Conservation (phyloP, 2,888 invertebrate genomes). For the Brachyptera putata region DNA sequence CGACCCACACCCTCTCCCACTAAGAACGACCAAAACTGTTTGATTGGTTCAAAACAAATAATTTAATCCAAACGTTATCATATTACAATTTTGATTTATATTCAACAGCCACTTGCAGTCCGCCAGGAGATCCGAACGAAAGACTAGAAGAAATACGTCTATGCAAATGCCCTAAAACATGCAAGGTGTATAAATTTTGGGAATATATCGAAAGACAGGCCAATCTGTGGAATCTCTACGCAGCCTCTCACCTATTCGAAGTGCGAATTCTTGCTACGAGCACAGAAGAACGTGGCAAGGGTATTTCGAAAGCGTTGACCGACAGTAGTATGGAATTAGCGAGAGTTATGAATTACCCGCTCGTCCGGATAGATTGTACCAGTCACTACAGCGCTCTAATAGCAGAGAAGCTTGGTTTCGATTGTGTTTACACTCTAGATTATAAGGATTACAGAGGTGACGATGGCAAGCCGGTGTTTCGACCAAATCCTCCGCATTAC, state of each 20-base stretch:
- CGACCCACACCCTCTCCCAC: no score
- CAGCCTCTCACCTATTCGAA: constrained; percentile 25
- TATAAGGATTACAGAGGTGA: constrained; percentile 25
- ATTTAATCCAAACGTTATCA: no score
- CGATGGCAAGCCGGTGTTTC: constrained; percentile 8
- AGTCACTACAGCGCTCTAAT: constrained; percentile 26
- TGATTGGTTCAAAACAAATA: no score
- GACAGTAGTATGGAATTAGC: constrained; percentile 14
- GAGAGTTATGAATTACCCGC: constrained; percentile 14
- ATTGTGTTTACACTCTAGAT: constrained; percentile 21
- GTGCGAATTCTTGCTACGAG: constrained; percentile 26
- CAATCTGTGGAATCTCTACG: constrained; percentile 18
- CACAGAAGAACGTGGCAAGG: constrained; percentile 19
- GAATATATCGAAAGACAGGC: constrained; percentile 25
- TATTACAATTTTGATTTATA: no score
- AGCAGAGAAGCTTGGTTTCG: constrained; percentile 22
- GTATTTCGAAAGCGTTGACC: constrained; percentile 22
- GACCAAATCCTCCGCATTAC: neutral
- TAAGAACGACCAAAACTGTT: no score
- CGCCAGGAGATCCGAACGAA: no score
- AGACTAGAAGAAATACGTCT: no score
- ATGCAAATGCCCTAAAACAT: constrained; percentile 25
- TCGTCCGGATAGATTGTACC: constrained; percentile 27
- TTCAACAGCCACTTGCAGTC: no score
- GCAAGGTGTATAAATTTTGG: constrained; percentile 24